Conservation (phyloP, 2,797 vertebrate genomes). For the Alfaro cultratus region DNA sequence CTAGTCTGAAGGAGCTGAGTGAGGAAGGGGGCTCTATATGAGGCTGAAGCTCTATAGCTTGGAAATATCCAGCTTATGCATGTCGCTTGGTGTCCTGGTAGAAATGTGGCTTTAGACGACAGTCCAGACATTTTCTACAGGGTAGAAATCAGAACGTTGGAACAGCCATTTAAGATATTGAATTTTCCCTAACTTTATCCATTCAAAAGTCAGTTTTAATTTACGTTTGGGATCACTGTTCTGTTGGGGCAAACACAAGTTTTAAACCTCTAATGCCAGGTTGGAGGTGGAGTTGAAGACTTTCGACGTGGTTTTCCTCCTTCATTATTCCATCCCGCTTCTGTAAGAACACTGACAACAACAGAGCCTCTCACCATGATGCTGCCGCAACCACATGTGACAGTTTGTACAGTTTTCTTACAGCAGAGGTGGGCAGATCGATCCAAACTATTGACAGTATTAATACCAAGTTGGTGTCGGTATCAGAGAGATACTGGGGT, state of each 20-base stretch:
- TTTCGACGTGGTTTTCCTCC: neutral
- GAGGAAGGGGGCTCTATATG: too few relatives aligned
- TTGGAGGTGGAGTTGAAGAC: neutral
- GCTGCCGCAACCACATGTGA: neutral
- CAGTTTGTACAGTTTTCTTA: neutral
- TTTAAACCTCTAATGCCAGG: neutral
- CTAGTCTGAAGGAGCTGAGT: too few relatives aligned
- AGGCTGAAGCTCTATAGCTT: neutral
- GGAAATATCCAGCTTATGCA: neutral
- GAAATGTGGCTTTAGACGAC: neutral
- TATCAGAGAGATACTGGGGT: too few relatives aligned
- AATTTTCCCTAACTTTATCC: neutral
- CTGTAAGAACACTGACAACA: neutral
- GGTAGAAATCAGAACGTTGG: neutral
- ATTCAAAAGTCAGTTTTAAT: neutral
- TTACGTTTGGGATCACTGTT: neutral
- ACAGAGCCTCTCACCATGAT: neutral
- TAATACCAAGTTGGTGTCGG: too few relatives aligned
- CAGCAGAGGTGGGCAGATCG: too few relatives aligned
- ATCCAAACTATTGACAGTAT: too few relatives aligned
- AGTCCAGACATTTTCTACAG: neutral
- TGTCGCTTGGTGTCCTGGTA: neutral
- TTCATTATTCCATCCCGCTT: neutral
- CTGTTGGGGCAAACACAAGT: neutral
- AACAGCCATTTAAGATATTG: neutral